phyloP scores from a whole-genome alignment of 2,113 vertebrate genomes.

The Genyomyrus donnyi region DNA sequence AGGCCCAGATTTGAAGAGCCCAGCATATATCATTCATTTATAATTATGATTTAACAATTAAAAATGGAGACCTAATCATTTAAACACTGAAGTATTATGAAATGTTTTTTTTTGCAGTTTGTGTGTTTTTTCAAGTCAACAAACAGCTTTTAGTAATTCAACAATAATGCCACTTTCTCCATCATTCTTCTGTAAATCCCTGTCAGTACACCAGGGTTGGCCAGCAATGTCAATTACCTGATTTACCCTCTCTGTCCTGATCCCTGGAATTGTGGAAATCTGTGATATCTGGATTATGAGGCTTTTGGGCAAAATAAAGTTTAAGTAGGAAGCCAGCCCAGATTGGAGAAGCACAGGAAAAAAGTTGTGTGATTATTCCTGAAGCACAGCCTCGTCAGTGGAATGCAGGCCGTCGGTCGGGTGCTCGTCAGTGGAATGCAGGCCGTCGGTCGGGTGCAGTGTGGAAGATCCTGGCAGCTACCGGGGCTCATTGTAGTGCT shows the following conservation, averaged over 20 bases:
- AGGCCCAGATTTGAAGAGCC: too few relatives aligned
- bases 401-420: too few relatives aligned
- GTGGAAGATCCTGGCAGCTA: not conserved
- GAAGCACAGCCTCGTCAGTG: not conserved
- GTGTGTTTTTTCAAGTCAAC: not conserved
- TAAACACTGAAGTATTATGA: not conserved
- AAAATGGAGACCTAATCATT: not conserved
- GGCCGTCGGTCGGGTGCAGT: not conserved
- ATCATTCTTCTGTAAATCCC: not conserved
- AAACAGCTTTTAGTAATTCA: not conserved
- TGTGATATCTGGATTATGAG: not conserved
- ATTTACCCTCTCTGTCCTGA: not conserved
- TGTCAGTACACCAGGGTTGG: not conserved
- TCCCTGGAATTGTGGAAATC: not conserved
- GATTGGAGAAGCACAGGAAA: not conserved
- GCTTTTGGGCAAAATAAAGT: not conserved
- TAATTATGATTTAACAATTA: not conserved
- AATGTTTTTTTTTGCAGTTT: too few relatives aligned
- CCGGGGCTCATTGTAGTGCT: not conserved
- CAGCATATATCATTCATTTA: not conserved
- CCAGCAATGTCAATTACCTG: not conserved
- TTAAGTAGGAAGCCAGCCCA: not conserved
- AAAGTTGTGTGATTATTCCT: not conserved
- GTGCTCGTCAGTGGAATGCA: not conserved
- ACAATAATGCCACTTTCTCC: not conserved